These are phyloP conservation scores for Scolanthus callimorphus DNA, from an alignment of 92 coral and sea anemone genomes.

Conservation along the genomic window DNA sequence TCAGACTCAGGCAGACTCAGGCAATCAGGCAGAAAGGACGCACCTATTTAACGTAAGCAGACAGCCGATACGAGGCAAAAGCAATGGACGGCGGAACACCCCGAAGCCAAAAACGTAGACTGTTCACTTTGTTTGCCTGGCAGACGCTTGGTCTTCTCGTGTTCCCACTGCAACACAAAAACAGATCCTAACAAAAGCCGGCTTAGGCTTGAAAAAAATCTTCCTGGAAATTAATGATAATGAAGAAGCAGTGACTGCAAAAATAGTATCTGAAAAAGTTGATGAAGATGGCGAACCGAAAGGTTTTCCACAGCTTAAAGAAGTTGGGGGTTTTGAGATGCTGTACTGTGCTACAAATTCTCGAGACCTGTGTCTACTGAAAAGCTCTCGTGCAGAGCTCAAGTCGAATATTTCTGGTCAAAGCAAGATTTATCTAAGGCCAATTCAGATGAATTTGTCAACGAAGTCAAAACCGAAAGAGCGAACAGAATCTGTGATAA, in stretches of 20 bases:
- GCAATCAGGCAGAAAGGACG: no score
- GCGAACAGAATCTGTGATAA: constrained; percentile 7
- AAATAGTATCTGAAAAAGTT: constrained; percentile 37
- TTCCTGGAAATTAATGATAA: constrained; percentile 48
- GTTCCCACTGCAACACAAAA: constrained; percentile 48
- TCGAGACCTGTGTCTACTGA: constrained; percentile 31
- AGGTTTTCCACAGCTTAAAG: constrained; percentile 51
- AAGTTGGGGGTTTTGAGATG: constrained; percentile 52
- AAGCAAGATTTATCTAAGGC: constrained; percentile 36
- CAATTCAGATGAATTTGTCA: constrained; percentile 13
- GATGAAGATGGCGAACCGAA: constrained; percentile 14
- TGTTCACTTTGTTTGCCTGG: constrained; percentile 52
- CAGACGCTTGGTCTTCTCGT: constrained; percentile 22
- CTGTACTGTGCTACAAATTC: constrained; percentile 40
- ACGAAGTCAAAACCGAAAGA: constrained; percentile 11
- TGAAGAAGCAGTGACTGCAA: constrained; percentile 39
- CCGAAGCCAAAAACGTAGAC: no score
- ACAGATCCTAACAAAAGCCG: constrained; percentile 51
- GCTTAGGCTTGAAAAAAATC: constrained; percentile 58
- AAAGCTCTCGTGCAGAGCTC: constrained; percentile 32
- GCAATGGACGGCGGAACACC: neutral
- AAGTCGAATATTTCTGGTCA: constrained; percentile 36
- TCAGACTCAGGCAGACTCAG: no score
- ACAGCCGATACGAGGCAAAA: neutral
- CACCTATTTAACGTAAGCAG: neutral